Conservation (phyloP, 2,797 vertebrate genomes). For the Lerista edwardsae region DNA sequence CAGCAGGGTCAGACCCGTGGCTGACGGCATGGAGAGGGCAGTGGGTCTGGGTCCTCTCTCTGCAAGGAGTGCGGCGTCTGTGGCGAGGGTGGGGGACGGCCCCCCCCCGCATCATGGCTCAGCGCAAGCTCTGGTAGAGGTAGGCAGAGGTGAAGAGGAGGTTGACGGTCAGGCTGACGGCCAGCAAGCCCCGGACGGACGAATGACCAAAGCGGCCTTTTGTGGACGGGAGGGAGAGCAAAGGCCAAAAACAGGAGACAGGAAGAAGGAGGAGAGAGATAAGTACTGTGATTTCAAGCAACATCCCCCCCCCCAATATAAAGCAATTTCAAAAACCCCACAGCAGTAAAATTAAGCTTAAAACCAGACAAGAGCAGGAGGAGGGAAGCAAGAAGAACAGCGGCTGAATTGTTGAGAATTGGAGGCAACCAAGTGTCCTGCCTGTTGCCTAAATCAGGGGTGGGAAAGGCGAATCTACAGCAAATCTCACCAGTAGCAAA, state of each 20-base stretch:
- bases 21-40: not conserved
- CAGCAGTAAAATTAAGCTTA: no score
- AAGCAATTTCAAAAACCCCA: not conserved
- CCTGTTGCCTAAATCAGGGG: no score
- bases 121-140: conserved; percentile 82
- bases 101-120: conserved; percentile 33
- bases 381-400: no score
- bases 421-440: no score
- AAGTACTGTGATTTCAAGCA: not conserved
- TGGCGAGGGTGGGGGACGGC: not conserved
- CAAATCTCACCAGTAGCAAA: no score
- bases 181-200: conserved; percentile 81
- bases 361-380: no score
- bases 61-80: not conserved
- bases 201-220: conserved; percentile 79
- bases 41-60: not conserved
- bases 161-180: conserved; percentile 87
- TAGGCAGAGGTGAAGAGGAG: conserved; percentile 85
- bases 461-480: no score
- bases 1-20: no score
- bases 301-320: not conserved
- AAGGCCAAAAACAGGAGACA: not conserved
- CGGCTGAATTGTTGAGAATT: no score
- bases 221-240: not conserved
- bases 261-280: not conserved